Percentiles rank a stretch among this genome's conserved stretches.
Conservation (phyloP, 2,797 vertebrate species). For the Sternotherus odoratus region DNA sequence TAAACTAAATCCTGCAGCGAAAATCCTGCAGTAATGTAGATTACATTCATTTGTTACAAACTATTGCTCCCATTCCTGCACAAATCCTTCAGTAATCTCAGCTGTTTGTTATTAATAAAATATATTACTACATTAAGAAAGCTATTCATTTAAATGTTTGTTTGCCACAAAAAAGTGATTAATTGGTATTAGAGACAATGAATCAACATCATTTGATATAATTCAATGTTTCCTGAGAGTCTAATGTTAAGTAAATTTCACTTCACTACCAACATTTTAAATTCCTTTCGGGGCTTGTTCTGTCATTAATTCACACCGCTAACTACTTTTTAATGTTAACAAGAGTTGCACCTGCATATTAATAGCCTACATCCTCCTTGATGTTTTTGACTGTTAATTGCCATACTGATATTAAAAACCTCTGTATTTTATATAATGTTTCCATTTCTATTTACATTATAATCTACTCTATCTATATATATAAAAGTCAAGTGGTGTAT, state of each 20-base stretch:
- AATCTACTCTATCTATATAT: fast-evolving
- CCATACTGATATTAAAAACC: fast-evolving
- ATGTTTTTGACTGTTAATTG: not conserved
- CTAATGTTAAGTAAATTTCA: slow-evolving; percentile 28
- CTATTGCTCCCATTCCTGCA: slow-evolving; percentile 16
- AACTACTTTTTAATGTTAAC: not conserved
- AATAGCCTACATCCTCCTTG: not conserved
- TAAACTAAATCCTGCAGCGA: slow-evolving; percentile 23
- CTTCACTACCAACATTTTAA: slow-evolving; percentile 1
- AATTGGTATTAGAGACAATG: slow-evolving; percentile 12
- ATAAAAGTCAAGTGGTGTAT: no score
- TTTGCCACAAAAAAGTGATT: slow-evolving; percentile 34
- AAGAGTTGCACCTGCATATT: not conserved
- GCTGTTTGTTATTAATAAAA: slow-evolving; percentile 58
- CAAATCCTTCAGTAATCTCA: slow-evolving; percentile 50
- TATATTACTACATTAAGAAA: slow-evolving; percentile 38
- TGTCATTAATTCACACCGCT: not conserved
- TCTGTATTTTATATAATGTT: not conserved
- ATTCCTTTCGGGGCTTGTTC: not conserved
- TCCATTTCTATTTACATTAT: not conserved
- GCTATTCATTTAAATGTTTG: slow-evolving; percentile 18
- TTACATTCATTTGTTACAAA: slow-evolving; percentile 50
- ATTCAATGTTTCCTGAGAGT: slow-evolving; percentile 21
- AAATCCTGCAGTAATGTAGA: slow-evolving; percentile 28
- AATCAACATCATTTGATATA: slow-evolving; percentile 41